Evolutionary conservation across 2,888 invertebrate genomes (phyloP).

Genomic region (Stratiomys singularior): DNA sequence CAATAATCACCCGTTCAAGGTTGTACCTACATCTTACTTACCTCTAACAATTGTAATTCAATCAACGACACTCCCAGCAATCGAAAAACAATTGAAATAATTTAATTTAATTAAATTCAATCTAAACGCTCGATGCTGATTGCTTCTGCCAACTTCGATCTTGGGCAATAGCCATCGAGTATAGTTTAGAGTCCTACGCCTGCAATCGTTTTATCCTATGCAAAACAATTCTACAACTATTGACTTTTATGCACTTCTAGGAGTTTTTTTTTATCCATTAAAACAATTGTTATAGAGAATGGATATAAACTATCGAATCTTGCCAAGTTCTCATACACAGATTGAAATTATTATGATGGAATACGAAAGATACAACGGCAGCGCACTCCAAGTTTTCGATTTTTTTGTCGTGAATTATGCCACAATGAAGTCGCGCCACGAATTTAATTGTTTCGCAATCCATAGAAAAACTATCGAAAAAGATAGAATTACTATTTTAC

Average conservation of each 20-base stretch:
- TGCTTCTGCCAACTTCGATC: neutral
- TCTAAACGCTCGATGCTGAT: neutral
- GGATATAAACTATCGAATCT: no score
- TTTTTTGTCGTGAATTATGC: conserved; percentile 44
- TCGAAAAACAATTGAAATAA: neutral
- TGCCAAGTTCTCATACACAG: neutral
- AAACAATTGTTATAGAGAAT: neutral
- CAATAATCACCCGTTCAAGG: no score
- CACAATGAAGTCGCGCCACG: conserved; percentile 18
- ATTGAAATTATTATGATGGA: conserved; percentile 40
- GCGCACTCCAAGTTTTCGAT: neutral
- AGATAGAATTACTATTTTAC: conserved; percentile 30
- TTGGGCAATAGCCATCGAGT: neutral
- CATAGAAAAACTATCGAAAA: conserved; percentile 2
- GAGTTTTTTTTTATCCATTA: neutral
- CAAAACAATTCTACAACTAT: neutral
- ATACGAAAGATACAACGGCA: conserved; percentile 23
- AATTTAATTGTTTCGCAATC: conserved; percentile 40
- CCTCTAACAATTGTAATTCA: no score
- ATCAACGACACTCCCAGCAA: neutral
- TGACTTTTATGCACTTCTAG: neutral
- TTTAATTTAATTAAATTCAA: conserved; percentile 10
- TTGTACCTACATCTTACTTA: no score
- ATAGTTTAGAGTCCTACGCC: neutral
- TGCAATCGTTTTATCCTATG: neutral